Conservation (phyloP, 2,113 vertebrate genomes). For the Osmerus mordax region DNA sequence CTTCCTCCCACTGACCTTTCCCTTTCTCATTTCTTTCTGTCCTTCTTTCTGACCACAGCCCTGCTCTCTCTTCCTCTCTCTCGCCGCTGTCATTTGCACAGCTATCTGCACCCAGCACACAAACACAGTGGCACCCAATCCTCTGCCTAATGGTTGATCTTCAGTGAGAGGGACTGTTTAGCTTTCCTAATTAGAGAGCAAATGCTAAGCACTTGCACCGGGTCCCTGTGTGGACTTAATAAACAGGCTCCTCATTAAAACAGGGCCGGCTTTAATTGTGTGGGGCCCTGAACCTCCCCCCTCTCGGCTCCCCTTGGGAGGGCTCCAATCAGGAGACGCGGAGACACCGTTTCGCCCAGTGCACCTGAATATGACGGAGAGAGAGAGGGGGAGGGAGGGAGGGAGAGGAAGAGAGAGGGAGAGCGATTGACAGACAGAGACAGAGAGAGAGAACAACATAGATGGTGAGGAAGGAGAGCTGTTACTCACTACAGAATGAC, state of each 20-base stretch:
- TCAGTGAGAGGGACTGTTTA: conserved; percentile 62
- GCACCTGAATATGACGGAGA: conserved; percentile 24
- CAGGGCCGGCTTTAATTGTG: conserved; percentile 43
- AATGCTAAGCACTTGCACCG: conserved; percentile 64
- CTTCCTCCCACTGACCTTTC: background rate
- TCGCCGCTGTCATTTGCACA: conserved; percentile 13
- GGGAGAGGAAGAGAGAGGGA: background rate
- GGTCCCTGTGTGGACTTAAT: conserved; percentile 71
- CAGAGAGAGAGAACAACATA: conserved; percentile 5
- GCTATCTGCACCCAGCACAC: conserved; percentile 37
- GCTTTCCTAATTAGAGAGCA: conserved; percentile 72
- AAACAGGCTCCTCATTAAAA: conserved; percentile 71
- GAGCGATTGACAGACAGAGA: background rate
- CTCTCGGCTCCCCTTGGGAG: conserved; percentile 19
- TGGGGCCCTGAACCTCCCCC: conserved; percentile 26
- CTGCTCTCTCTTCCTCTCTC: background rate
- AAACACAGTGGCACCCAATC: conserved; percentile 2
- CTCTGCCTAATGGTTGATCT: conserved; percentile 42
- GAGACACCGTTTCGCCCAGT: conserved; percentile 25
- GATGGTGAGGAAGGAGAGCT: background rate
- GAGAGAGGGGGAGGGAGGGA: background rate
- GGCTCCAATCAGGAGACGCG: conserved; percentile 32
- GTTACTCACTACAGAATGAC: background rate
- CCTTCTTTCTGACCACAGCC: background rate
- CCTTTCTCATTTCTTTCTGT: background rate